Evolutionary conservation across 2,113 vertebrate genomes (phyloP), one percentile per base, ranked within the genome.

Genomic region (Dunckerocampus dactyliophorus): DNA sequence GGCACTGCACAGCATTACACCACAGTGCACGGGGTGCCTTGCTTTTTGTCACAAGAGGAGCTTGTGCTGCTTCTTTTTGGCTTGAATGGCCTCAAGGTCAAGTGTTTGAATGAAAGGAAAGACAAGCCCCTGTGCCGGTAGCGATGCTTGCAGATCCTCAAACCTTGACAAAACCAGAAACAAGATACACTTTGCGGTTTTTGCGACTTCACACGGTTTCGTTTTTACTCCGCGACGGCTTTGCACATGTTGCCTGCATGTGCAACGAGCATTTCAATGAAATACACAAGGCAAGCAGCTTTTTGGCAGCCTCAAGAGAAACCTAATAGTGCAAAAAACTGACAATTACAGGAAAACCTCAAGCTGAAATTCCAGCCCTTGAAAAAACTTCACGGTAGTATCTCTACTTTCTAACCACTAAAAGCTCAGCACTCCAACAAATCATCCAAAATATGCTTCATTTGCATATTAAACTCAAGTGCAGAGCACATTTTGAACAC

Each of bases 1-100:
- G 75, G 71, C 70, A 16, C 76, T 39, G 55, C 68, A 47, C 11
- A 59, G 31, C 74, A 51, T 19, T 22, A 13, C 48, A 14, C 20
- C 6, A 4, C 20, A 13, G 19, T 22, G 48, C 19, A 20, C 19
- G 20, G 20, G 10, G 4, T 62, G 81, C 62, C 50, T 61, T 58
- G 71, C 79, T 81, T 82, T 82, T 80, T 34, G 80, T 79, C 63
- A 46, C 39, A 48, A 17, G 72, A 77, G 64, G 71, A 82, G 74
- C 73, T 69, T 49, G 10, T 62, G 42, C 39, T 62, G 56, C 39
- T 69, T 60, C 37, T 51, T 17, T 37, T 52, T 65, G 48, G 59
- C 73, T 65, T 47, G 60, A 74, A 64, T 60, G 48, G 68, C 24
- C 50, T 20, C 16, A 52, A 74, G 77, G 75, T 75, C 79, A 83